These are phyloP conservation scores for Oreortyx pictus DNA, from an alignment of 2,797 vertebrate species.

Conservation along the genomic window DNA sequence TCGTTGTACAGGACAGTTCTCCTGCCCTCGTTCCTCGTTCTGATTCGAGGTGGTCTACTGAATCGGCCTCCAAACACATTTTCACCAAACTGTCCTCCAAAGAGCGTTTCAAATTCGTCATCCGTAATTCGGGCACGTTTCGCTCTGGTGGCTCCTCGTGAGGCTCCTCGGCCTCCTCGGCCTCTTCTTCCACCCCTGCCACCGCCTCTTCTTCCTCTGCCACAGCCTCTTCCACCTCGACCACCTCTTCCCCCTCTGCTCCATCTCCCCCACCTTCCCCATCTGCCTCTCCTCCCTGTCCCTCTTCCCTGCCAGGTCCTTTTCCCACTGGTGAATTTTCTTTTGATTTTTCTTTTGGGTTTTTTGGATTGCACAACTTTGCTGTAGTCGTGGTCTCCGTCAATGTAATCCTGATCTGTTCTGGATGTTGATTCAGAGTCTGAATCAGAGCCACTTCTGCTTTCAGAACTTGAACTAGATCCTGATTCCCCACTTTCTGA, in stretches of 20 bases:
- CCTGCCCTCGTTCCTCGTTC: conserved; percentile 95
- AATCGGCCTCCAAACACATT: conserved; percentile 76
- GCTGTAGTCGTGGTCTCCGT: conserved; percentile 98
- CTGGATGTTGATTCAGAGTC: conserved; percentile 83
- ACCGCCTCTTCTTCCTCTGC: conserved; percentile 80
- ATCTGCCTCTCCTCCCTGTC: conserved; percentile 72
- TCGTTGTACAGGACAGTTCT: conserved; percentile 94
- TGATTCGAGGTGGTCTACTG: conserved; percentile 86
- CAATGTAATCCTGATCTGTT: conserved; percentile 90
- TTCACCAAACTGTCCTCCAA: conserved; percentile 69
- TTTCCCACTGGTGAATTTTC: conserved; percentile 71
- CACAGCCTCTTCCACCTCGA: conserved; percentile 76
- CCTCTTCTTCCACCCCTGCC: conserved; percentile 78
- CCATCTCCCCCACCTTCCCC: conserved; percentile 79
- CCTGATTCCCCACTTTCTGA: conserved; percentile 85
- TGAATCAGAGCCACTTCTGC: conserved; percentile 79
- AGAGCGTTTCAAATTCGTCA: conserved; percentile 78
- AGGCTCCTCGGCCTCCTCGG: conserved; percentile 71
- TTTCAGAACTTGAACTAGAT: conserved; percentile 81
- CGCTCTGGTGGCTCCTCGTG: conserved; percentile 75
- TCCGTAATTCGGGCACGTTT: conserved; percentile 78
- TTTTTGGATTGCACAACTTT: conserved; percentile 87
- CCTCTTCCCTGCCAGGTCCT: conserved; percentile 80
- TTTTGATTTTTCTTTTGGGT: conserved; percentile 79
- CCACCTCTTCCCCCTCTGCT: conserved; percentile 79